Base-by-base conservation (phyloP, 2,113 vertebrate species). In the Isurus oxyrinchus region DNA sequence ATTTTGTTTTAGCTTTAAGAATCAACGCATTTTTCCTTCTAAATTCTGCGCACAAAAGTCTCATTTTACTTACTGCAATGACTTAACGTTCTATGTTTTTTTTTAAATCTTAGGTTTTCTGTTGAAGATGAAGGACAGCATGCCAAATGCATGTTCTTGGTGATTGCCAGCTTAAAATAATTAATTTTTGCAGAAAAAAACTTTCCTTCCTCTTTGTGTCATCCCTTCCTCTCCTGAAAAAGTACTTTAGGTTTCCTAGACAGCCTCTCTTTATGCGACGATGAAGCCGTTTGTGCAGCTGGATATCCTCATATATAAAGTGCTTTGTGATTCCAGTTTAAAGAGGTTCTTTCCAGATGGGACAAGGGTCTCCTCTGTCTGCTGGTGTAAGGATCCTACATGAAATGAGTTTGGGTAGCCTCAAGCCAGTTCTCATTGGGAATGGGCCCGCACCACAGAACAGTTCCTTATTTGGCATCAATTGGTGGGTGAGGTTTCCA, bases 261-360 rank as follows among this genome's bases (percentile, higher is more conserved):
- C 94, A 95, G 94, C 94, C 94, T 95, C 94, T 95, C 94, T 95
- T 95, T 95, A 95, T 95, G 40, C 76, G 66, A 76, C 53, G 94
- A 95, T 55, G 40, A 72, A 95, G 67, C 44, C 67, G 27, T 72
- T 76, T 23, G 53, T 53, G 94, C 94, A 95, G 94, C 94, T 95
- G 94, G 66, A 63, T 94, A 35, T 25, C 59, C 90, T 94, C 61
- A 61, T 55, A 69, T 63, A 95, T 69, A 95, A 95, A 95, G 94
- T 95, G 94, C 40, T 95, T 69, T 95, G 94, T 95, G 94, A 95
- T 55, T 95, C 44, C 25, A 95, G 94, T 55, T 95, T 95, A 95
- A 95, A 95, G 66, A 63, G 67, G 49, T 49, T 53, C 94, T 55
- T 95, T 69, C 67, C 94, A 69, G 88, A 61, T 35, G 57, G 55